phyloP scores from a whole-genome alignment of 2,113 vertebrate genomes.

The Bambusicola thoracicus region DNA sequence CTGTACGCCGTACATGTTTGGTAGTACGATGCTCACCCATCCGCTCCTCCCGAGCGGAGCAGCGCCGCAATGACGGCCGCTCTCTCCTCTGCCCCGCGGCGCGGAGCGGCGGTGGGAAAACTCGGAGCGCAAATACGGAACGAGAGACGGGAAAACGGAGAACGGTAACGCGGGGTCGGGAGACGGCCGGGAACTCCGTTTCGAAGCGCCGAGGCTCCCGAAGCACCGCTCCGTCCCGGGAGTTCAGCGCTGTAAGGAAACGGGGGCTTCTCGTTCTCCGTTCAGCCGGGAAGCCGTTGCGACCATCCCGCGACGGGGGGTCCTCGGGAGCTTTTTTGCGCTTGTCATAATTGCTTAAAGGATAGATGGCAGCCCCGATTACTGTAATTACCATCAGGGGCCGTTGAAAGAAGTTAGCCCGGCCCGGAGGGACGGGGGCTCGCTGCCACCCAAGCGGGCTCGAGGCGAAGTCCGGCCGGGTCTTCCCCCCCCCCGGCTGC shows the following conservation, averaged over 20 bases:
- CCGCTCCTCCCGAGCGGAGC: no score
- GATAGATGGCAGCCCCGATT: slow-evolving; percentile 95
- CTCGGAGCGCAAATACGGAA: slow-evolving; percentile 36
- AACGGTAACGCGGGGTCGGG: slow-evolving; percentile 73
- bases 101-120: slow-evolving; percentile 18
- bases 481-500: not conserved
- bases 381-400: slow-evolving; percentile 94
- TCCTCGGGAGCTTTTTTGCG: slow-evolving; percentile 79
- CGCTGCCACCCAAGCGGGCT: slow-evolving; percentile 85
- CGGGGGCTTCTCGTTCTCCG: slow-evolving; percentile 68
- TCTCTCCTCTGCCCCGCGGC: not conserved
- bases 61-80: not conserved
- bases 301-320: slow-evolving; percentile 87
- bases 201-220: slow-evolving; percentile 69
- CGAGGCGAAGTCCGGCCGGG: not conserved
- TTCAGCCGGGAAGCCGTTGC: slow-evolving; percentile 83
- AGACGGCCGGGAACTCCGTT: slow-evolving; percentile 71
- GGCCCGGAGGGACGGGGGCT: slow-evolving; percentile 75
- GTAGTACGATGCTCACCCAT: no score
- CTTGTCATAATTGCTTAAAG: slow-evolving; percentile 88
- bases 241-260: slow-evolving; percentile 69
- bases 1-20: not conserved
- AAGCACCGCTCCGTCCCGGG: slow-evolving; percentile 55
- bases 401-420: slow-evolving; percentile 85
- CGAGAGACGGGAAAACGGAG: slow-evolving; percentile 34